Percentiles rank a stretch among this genome's conserved stretches.
Conservation (phyloP, 2,113 vertebrate genomes). For the Ellobius talpinus region DNA sequence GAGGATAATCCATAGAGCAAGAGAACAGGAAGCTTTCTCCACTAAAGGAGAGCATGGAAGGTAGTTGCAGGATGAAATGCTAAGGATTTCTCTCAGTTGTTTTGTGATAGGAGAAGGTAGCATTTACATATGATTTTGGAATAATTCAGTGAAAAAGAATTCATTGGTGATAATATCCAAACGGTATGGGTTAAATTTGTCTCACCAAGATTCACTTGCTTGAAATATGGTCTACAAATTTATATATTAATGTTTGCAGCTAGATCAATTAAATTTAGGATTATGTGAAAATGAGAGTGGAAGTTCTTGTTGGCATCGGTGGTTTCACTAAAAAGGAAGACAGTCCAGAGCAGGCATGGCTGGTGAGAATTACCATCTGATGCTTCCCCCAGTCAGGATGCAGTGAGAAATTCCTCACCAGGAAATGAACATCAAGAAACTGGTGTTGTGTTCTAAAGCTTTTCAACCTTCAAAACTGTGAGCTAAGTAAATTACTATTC, state of each 20-base stretch:
- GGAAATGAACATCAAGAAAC: background rate
- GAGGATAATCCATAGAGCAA: background rate
- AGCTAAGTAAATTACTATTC: background rate
- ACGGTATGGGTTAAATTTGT: background rate
- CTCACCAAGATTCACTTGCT: background rate
- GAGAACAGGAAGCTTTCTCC: background rate
- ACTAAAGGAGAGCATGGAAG: background rate
- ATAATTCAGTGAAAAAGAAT: background rate
- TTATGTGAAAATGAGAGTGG: background rate
- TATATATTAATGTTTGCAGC: background rate
- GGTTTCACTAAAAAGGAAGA: too few species aligned
- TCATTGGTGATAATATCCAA: background rate
- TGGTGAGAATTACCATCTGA: background rate
- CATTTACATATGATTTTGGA: background rate
- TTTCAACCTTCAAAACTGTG: background rate
- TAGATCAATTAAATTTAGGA: background rate
- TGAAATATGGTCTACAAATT: background rate
- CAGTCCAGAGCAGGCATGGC: too few species aligned
- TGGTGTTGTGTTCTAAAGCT: background rate
- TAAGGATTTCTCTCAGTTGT: background rate
- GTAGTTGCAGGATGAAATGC: background rate
- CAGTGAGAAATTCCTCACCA: background rate
- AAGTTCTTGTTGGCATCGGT: background rate
- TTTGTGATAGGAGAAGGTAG: background rate
- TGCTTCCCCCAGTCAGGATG: background rate